Base-by-base conservation (phyloP, 2,888 invertebrate species). In the Cephus spinipes region DNA sequence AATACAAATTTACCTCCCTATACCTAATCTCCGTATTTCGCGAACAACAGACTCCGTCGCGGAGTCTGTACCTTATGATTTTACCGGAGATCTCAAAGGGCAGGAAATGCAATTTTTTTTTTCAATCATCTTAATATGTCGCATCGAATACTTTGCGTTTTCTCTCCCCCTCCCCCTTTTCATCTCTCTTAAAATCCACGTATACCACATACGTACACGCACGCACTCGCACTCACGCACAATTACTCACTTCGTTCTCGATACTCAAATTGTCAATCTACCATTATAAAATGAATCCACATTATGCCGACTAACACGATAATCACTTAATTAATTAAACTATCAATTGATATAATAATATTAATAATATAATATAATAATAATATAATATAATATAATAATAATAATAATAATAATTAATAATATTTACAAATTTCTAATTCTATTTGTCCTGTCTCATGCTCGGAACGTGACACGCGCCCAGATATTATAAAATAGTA, bases 351-450 rank as follows among this genome's bases (percentile, higher is more conserved):
- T 88, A 88, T 86, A 89, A 86, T 89, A 88, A 88, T 88, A 86
- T 83, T 87, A 87, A 85, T 87, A 87, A 86, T 89, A 87, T 85
- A 86, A 86, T 40, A 83, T 83, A 85, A 84, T 83, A 85, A 84
- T 85, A 84, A 83, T 82, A 89, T 82, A 89, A 85, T 89, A 89
- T 89, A 40, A 40, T 40, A 40, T 35, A 35, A 35, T 35, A 34
- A 34, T 34, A 36, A 40, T 34, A 36, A 40, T 40, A 40, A 40
- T 40, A 40, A 40, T 40, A 40, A 40, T 40, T 40, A 40, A 40
- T 89, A 88, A 88, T 90, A 90, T 90, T 84, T 90, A 90, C 90
- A 90, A 88, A 85, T 82, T 87, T 84, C 85, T 87, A 89, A 84
- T 79, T 78, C 86, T 88, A 86, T 81, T 85, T 87, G 83, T 85